A percentile compares a stretch with the other conserved stretches of the same genome.
Evolutionary conservation across 2,113 vertebrate species (phyloP).

Genomic region (Prunella fulvescens): DNA sequence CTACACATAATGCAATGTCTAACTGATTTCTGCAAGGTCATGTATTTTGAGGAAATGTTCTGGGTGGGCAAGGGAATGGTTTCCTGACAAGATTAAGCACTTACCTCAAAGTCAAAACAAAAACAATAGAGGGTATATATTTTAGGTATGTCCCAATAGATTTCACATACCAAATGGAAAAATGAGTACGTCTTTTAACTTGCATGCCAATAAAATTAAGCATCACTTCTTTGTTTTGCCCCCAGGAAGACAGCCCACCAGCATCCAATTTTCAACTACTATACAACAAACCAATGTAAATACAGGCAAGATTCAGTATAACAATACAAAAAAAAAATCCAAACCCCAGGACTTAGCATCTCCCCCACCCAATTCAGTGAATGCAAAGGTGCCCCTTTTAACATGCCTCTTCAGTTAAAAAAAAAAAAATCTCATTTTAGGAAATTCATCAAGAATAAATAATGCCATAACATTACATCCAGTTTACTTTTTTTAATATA

Average conservation of each 20-base stretch:
- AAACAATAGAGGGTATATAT: neutral
- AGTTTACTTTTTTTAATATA: neutral
- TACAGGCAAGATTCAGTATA: neutral
- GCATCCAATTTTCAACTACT: neutral
- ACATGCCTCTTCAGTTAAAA: too few species aligned
- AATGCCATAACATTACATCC: neutral
- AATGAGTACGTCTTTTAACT: fast-evolving
- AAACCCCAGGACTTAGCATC: neutral
- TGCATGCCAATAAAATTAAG: neutral
- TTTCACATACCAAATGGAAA: neutral
- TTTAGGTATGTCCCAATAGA: neutral
- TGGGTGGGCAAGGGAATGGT: fast-evolving
- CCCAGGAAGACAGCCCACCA: neutral
- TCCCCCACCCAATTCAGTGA: neutral
- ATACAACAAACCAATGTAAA: neutral
- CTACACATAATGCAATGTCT: fast-evolving
- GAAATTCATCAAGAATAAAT: neutral
- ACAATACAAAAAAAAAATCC: neutral
- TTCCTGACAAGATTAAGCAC: neutral
- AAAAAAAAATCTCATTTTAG: neutral
- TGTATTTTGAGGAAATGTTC: neutral
- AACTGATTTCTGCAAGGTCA: neutral
- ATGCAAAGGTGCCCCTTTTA: neutral
- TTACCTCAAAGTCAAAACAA: neutral
- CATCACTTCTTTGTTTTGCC: neutral